A percentile compares a stretch with the other conserved stretches of the same genome.
phyloP scores from a whole-genome alignment of 2,888 invertebrate species.

The Nysson spinosus region DNA sequence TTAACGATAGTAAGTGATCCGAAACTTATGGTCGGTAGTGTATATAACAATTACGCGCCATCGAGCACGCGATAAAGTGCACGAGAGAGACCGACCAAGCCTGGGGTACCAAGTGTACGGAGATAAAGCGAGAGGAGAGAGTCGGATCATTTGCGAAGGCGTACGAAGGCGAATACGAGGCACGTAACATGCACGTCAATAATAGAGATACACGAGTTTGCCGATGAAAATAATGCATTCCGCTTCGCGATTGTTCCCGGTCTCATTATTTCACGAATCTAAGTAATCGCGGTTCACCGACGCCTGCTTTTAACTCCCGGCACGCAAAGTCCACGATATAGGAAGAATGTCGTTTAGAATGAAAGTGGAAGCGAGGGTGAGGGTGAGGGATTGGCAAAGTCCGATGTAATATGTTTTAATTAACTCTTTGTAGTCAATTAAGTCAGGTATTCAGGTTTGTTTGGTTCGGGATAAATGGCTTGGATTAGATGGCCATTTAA shows the following conservation, averaged over 20 bases:
- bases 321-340: not conserved
- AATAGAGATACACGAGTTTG: not conserved
- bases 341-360: too few species aligned
- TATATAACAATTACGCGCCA: conserved; percentile 10
- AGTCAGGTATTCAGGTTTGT: too few species aligned
- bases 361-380: too few species aligned
- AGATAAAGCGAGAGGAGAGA: not conserved
- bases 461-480: too few species aligned
- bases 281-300: not conserved
- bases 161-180: conserved; percentile 2
- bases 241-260: conserved; percentile 6
- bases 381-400: too few species aligned
- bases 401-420: too few species aligned
- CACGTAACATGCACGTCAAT: conserved; percentile 17
- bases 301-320: not conserved
- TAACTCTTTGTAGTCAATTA: too few species aligned
- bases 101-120: not conserved
- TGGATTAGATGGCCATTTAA: too few species aligned
- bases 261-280: conserved; percentile 16
- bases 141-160: conserved; percentile 5
- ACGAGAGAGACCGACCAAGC: not conserved
- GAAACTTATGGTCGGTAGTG: too few species aligned
- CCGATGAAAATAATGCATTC: conserved; percentile 29
- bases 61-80: conserved; percentile 16
- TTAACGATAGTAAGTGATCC: too few species aligned